phyloP scores from a whole-genome alignment of 2,113 vertebrate genomes.

The Phrynocephalus versicolor region DNA sequence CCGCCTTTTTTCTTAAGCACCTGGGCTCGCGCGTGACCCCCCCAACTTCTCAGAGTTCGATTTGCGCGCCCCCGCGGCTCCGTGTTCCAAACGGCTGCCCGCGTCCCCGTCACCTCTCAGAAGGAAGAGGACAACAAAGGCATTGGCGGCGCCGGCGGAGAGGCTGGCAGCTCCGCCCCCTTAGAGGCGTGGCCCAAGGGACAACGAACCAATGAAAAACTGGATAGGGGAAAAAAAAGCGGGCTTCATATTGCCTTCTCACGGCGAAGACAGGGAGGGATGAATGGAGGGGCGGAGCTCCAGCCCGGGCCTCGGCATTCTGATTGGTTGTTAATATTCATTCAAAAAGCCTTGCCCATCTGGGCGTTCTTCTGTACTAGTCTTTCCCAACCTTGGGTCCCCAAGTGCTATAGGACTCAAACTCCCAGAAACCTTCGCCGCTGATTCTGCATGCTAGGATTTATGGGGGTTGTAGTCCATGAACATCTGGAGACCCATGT shows the following conservation, averaged over 20 bases:
- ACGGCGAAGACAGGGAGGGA: no score
- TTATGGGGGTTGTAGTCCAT: not conserved
- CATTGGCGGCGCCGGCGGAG: no score
- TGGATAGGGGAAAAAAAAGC: not conserved
- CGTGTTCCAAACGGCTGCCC: no score
- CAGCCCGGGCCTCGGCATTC: not conserved
- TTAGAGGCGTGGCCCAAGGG: not conserved
- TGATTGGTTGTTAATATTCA: not conserved
- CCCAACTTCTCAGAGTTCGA: not conserved
- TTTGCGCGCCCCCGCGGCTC: no score
- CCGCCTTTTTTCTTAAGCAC: not conserved
- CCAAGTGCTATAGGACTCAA: not conserved
- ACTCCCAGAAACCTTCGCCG: not conserved
- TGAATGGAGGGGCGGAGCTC: not conserved
- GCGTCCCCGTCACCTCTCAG: not conserved
- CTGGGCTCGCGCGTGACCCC: no score
- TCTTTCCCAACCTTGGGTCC: not conserved
- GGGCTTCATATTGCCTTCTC: not conserved
- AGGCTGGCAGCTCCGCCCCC: not conserved
- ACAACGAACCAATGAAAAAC: not conserved
- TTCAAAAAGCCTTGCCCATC: not conserved
- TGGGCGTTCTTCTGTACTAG: not conserved
- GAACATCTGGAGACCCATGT: not conserved
- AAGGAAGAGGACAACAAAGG: no score
- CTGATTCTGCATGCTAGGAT: not conserved